Conservation (phyloP, 1,140 invertebrate genomes). For the Hyposmocoma kahamanoa region DNA sequence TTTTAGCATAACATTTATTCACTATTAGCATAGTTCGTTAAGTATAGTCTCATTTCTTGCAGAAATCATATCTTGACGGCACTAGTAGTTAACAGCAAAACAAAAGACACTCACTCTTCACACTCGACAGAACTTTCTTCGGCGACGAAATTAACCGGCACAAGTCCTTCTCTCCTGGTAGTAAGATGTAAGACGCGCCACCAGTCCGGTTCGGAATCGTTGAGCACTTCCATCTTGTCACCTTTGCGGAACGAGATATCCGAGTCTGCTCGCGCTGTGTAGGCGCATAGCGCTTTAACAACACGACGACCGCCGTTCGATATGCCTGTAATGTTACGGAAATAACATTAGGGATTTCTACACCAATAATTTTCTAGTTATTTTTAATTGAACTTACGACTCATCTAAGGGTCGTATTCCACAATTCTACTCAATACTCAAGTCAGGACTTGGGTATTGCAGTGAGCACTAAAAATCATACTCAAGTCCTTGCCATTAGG, state of each 20-base stretch:
- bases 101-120: slow-evolving; percentile 94
- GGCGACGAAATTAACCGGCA: slow-evolving; percentile 96
- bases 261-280: slow-evolving; percentile 90
- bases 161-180: slow-evolving; percentile 89
- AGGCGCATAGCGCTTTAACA: slow-evolving; percentile 93
- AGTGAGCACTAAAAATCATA: too few relatives aligned
- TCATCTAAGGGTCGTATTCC: too few relatives aligned
- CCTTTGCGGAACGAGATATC: slow-evolving; percentile 95
- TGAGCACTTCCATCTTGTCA: slow-evolving; percentile 91
- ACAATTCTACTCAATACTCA: too few relatives aligned
- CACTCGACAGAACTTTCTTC: slow-evolving; percentile 94
- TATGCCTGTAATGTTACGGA: slow-evolving; percentile 34
- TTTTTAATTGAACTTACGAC: too few relatives aligned
- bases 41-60: too few relatives aligned
- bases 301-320: slow-evolving; percentile 75
- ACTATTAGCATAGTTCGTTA: too few relatives aligned
- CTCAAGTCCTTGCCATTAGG: too few relatives aligned
- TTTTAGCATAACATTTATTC: too few relatives aligned
- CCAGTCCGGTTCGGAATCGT: slow-evolving; percentile 94
- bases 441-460: too few relatives aligned
- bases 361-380: too few relatives aligned
- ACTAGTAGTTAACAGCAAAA: too few relatives aligned
- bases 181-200: slow-evolving; percentile 92
- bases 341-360: neutral
- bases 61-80: too few relatives aligned